These are phyloP conservation scores for Scophthalmus maximus DNA, from an alignment of 2,113 vertebrate genomes.

Conservation along the genomic window DNA sequence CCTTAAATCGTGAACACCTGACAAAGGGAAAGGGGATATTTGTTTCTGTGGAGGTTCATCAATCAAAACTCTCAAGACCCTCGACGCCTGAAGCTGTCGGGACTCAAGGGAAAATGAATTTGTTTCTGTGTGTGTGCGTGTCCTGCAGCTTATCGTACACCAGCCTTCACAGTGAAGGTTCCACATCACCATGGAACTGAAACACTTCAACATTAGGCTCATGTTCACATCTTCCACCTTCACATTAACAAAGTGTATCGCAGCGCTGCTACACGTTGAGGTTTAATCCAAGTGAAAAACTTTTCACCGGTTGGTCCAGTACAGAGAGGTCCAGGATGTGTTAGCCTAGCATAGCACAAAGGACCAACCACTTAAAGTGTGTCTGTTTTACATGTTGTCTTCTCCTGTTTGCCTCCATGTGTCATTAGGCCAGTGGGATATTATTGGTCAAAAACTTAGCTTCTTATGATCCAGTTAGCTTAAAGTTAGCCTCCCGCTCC, in stretches of 20 bases:
- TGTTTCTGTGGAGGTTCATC: slow-evolving; percentile 38
- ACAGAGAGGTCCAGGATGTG: not conserved
- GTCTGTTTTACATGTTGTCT: not conserved
- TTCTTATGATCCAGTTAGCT: not conserved
- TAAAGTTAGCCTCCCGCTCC: not conserved
- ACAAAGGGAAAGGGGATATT: slow-evolving; percentile 32
- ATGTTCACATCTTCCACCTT: too few relatives aligned
- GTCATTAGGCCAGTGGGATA: too few relatives aligned
- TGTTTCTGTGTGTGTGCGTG: slow-evolving; percentile 24
- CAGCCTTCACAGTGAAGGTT: not conserved
- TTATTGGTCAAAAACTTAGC: too few relatives aligned
- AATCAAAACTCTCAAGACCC: slow-evolving; percentile 19
- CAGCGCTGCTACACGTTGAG: too few relatives aligned
- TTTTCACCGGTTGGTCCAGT: too few relatives aligned
- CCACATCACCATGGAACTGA: slow-evolving; percentile 4
- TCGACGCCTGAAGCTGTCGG: slow-evolving; percentile 15
- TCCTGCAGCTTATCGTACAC: slow-evolving; percentile 10
- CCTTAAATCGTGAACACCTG: slow-evolving; percentile 51
- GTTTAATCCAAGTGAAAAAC: too few relatives aligned
- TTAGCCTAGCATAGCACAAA: slow-evolving; percentile 1
- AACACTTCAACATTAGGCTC: not conserved
- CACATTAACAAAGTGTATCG: too few relatives aligned
- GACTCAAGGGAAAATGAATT: slow-evolving; percentile 36
- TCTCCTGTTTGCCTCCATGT: not conserved
- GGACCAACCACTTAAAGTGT: not conserved